These are phyloP conservation scores for Piezodorus guildinii DNA, from an alignment of 1,140 invertebrate genomes.

Conservation along the genomic window DNA sequence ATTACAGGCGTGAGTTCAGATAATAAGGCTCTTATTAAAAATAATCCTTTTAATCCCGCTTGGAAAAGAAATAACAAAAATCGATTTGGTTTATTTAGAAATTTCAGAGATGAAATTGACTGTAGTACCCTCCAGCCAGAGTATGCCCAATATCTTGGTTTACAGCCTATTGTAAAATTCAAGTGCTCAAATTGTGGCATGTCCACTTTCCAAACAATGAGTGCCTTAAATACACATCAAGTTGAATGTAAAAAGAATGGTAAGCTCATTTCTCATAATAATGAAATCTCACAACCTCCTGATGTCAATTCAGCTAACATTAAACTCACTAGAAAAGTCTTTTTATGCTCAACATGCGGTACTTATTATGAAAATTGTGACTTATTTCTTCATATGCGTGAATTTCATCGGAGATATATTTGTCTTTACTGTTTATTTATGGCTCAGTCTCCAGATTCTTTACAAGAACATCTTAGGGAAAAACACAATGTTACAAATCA, in stretches of 20 bases:
- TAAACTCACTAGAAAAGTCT: conserved; percentile 58
- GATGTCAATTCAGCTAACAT: conserved; percentile 38
- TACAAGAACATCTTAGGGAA: conserved; percentile 57
- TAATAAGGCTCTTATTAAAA: conserved; percentile 13
- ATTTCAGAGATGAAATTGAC: conserved; percentile 22
- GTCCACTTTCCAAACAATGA: conserved; percentile 45
- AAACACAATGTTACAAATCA: conserved; percentile 60
- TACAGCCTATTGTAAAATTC: conserved; percentile 52
- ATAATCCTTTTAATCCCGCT: conserved; percentile 21
- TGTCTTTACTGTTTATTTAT: conserved; percentile 67
- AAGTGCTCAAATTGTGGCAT: conserved; percentile 51
- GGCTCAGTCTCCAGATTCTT: conserved; percentile 61
- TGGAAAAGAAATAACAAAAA: conserved; percentile 14
- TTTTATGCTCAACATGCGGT: conserved; percentile 61
- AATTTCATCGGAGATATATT: conserved; percentile 60
- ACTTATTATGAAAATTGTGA: conserved; percentile 75
- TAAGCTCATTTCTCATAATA: conserved; percentile 32
- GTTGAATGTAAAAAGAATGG: conserved; percentile 40
- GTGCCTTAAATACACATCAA: conserved; percentile 47
- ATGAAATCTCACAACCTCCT: conserved; percentile 31
- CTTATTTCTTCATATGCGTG: conserved; percentile 66
- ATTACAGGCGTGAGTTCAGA: neutral
- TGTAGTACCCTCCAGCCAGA: conserved; percentile 34
- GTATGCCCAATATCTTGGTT: conserved; percentile 57
- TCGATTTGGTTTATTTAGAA: neutral